A percentile compares a stretch with the other conserved stretches of the same genome.
These are phyloP conservation scores for Ephestia elutella DNA, from an alignment of 1,140 invertebrate genomes.

Conservation along the genomic window DNA sequence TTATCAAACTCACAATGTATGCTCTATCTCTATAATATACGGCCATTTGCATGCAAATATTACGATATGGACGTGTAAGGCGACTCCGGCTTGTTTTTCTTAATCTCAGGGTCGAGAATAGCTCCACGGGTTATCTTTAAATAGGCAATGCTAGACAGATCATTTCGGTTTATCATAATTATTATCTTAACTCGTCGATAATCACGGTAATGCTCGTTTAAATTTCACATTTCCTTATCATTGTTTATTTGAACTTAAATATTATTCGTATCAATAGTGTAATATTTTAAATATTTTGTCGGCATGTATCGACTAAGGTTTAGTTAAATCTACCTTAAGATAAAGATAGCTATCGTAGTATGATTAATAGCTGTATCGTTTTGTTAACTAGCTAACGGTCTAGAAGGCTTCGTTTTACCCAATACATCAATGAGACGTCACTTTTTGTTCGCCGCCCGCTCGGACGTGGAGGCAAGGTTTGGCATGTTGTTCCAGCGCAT, in stretches of 20 bases:
- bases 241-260: neutral
- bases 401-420: constrained; percentile 46
- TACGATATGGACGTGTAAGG: constrained; percentile 29
- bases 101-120: constrained; percentile 31
- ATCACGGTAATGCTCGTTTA: neutral
- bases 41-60: constrained; percentile 49
- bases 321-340: constrained; percentile 16
- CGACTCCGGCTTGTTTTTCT: constrained; percentile 28
- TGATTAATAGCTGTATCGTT: constrained; percentile 52
- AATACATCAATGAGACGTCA: constrained; percentile 62
- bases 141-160: constrained; percentile 14
- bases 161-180: constrained; percentile 20
- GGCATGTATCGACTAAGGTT: neutral
- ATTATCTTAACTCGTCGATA: constrained; percentile 12
- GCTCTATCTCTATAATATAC: constrained; percentile 32
- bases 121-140: constrained; percentile 27
- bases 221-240: constrained; percentile 2
- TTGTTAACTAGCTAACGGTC: constrained; percentile 56
- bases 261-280: neutral
- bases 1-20: constrained; percentile 29
- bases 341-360: constrained; percentile 37
- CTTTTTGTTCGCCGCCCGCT: constrained; percentile 35
- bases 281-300: neutral
- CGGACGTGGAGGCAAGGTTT: constrained; percentile 15
- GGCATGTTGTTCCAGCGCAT: constrained; percentile 31